Base-by-base conservation (phyloP, 1,140 invertebrate genomes). In the Cydia splendana region DNA sequence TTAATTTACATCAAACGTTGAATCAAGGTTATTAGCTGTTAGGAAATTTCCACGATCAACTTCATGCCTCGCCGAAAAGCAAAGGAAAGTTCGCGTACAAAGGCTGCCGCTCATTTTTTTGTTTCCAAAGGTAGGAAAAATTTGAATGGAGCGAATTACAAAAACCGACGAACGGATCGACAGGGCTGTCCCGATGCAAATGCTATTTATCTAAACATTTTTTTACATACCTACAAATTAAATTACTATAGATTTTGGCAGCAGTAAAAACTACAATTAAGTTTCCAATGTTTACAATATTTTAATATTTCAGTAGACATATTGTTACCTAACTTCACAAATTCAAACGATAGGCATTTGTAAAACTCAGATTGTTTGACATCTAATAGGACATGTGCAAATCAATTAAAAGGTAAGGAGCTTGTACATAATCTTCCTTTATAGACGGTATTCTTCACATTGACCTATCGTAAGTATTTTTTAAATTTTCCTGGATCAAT, bases 11-110 rank as follows among this genome's bases (percentile, higher is more conserved):
- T 91, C 87, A 91, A 91, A 91, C 85, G 84, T 75, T 84, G 78
- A 82, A 89, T 88, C 79, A 88, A 90, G 84, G 87, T 88, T 85
- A 82, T 88, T 85, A 80, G 82, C 79, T 76, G 84, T 83, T 82
- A 82, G 77, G 76, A 85, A 87, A 85, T 82, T 89, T 87, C 75
- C 79, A 84, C 83, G 86, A 87, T 85, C 84, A 90, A 90, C 88
- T 91, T 90, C 85, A 86, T 87, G 85, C 85, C 80, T 81, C 84
- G 85, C 79, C 78, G 86, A 86, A 89, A 91, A 86, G 84, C 87
- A 88, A 91, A 91, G 87, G 89, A 91, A 87, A 90, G 85, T 89
- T 91, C 62, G 80, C 81, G 57, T 82, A 90, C 89, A 91, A 91
- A 91, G 89, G 90, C 81, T 76, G 80, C 78, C 82, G 87, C 85